phyloP scores from a whole-genome alignment of 1,140 invertebrate species.

The Wiebesia pumilae region DNA sequence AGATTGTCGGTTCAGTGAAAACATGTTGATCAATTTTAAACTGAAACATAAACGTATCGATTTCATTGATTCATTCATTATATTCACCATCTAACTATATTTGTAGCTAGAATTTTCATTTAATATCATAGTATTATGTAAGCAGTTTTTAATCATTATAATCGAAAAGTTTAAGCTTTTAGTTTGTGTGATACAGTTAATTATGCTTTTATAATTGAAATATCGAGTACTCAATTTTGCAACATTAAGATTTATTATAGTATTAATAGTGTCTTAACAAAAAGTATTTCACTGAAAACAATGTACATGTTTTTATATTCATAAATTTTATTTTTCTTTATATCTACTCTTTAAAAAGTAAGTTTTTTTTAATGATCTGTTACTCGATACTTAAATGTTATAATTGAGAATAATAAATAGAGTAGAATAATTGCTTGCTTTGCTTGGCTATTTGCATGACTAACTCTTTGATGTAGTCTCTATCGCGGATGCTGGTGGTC shows the following conservation, averaged over 20 bases:
- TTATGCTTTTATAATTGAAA: background rate
- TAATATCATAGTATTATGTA: background rate
- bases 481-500: conserved; percentile 53
- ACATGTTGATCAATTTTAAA: background rate
- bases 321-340: no score
- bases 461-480: conserved; percentile 43
- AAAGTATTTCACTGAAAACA: no score
- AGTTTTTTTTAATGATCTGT: background rate
- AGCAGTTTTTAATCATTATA: background rate
- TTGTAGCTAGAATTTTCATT: conserved; percentile 29
- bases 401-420: conserved; percentile 4
- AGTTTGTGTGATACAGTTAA: background rate
- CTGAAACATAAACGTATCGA: conserved; percentile 9
- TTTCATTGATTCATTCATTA: conserved; percentile 50
- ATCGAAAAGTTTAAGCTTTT: conserved; percentile 31
- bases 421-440: background rate
- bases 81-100: conserved; percentile 14
- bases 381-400: conserved; percentile 5
- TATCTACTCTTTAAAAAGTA: background rate
- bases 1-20: background rate
- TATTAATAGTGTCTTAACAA: background rate
- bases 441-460: conserved; percentile 40
- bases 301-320: no score
- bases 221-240: background rate
- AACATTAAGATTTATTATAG: background rate